These are phyloP conservation scores for Papilio machaon DNA, from an alignment of 1,140 invertebrate genomes.

Conservation along the genomic window DNA sequence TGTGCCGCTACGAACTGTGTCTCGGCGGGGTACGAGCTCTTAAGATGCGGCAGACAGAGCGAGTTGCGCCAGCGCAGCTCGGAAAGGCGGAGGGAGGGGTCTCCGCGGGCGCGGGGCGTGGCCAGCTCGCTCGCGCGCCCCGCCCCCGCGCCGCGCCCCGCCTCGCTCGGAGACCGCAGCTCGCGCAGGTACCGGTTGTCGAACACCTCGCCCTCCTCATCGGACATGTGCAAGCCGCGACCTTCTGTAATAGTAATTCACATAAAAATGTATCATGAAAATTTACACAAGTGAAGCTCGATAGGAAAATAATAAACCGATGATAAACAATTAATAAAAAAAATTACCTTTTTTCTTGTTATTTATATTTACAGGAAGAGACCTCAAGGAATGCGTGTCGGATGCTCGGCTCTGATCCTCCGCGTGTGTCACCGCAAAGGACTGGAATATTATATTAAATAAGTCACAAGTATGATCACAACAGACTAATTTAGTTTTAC, in stretches of 20 bases:
- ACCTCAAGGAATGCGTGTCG: constrained; percentile 68
- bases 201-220: constrained; percentile 92
- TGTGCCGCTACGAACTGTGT: constrained; percentile 85
- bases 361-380: constrained; percentile 58
- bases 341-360: constrained; percentile 58
- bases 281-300: too few relatives aligned
- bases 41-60: constrained; percentile 92
- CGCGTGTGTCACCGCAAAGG: constrained; percentile 51
- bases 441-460: neutral
- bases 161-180: constrained; percentile 81
- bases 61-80: constrained; percentile 93
- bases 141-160: neutral
- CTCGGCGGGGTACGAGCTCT: constrained; percentile 94
- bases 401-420: constrained; percentile 59
- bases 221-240: constrained; percentile 87
- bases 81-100: constrained; percentile 58
- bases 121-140: constrained; percentile 26
- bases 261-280: too few relatives aligned
- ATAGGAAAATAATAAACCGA: too few relatives aligned
- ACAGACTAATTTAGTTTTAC: too few relatives aligned
- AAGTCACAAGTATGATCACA: neutral
- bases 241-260: constrained; percentile 55
- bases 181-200: constrained; percentile 88
- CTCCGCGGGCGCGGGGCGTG: constrained; percentile 32
- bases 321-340: neutral